These are phyloP conservation scores for Bergia puertoricense DNA, from an alignment of 92 coral and sea anemone genomes.

Conservation along the genomic window DNA sequence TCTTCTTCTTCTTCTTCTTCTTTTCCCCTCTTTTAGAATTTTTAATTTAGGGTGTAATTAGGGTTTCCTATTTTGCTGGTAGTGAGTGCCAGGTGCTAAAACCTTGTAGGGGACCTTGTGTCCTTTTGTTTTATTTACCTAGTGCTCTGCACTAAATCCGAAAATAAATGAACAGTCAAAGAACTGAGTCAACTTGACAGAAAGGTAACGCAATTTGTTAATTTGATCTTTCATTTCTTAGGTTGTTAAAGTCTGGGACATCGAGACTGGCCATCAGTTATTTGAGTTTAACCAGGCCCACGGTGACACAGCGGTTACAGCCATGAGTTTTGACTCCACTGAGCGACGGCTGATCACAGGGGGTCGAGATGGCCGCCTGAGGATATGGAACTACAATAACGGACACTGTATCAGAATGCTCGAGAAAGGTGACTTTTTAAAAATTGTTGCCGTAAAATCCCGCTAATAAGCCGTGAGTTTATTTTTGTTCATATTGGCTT, in stretches of 20 bases:
- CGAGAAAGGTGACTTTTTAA: constrained; percentile 74
- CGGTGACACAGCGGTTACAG: constrained; percentile 86
- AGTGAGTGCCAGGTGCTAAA: no score
- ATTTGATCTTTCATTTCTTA: constrained; percentile 7
- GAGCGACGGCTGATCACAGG: constrained; percentile 96
- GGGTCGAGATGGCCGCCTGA: constrained; percentile 93
- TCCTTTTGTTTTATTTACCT: no score
- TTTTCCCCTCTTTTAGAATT: no score
- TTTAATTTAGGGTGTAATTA: no score
- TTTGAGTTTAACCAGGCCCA: constrained; percentile 97
- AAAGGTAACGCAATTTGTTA: no score
- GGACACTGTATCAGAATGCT: constrained; percentile 94
- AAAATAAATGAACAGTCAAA: no score
- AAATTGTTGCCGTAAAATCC: neutral
- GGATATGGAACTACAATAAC: constrained; percentile 98
- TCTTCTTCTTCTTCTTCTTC: no score
- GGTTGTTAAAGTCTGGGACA: constrained; percentile 94
- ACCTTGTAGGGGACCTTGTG: no score
- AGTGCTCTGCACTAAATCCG: no score
- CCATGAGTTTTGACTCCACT: constrained; percentile 92
- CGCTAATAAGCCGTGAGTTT: neutral
- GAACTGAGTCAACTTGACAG: no score
- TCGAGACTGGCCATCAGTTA: constrained; percentile 88
- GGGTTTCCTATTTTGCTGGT: no score
- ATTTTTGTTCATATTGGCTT: neutral